Percentiles rank a stretch among this genome's conserved stretches.
These are phyloP conservation scores for Guaruba guarouba DNA, from an alignment of 2,113 vertebrate species.

Conservation along the genomic window DNA sequence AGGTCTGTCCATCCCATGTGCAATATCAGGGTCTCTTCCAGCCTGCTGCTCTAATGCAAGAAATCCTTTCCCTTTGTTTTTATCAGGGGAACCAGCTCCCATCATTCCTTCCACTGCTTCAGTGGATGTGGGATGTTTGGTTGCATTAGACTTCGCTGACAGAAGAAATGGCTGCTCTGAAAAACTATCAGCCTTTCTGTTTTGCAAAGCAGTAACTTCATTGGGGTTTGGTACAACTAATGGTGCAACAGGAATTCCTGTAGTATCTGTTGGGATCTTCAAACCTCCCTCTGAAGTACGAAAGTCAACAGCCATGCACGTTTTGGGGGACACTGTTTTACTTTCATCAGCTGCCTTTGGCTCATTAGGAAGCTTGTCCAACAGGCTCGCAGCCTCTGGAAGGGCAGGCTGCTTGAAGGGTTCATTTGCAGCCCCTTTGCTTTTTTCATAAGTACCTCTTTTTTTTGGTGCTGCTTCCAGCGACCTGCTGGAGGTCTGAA, in stretches of 20 bases:
- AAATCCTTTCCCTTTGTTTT: neutral
- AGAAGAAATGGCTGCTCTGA: neutral
- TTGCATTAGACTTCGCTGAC: neutral
- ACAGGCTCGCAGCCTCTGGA: neutral
- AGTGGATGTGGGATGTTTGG: neutral
- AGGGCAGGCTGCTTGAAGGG: neutral
- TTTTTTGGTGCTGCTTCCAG: neutral
- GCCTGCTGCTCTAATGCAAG: neutral
- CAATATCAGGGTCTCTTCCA: neutral
- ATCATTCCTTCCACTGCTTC: neutral
- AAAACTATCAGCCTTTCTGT: neutral
- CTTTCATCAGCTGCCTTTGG: neutral
- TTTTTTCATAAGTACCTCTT: neutral
- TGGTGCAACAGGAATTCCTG: neutral
- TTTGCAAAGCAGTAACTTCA: neutral
- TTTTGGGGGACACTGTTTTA: neutral
- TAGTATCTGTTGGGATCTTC: fast-evolving
- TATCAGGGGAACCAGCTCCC: neutral
- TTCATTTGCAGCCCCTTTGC: neutral
- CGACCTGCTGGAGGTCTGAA: neutral
- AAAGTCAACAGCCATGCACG: neutral
- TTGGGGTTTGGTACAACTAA: neutral
- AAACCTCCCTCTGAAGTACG: fast-evolving
- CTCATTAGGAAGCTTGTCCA: fast-evolving
- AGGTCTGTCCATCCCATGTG: neutral